Base-by-base conservation (phyloP, 53 echinoderm and acorn worm genomes). In the Paelopatides confundens region DNA sequence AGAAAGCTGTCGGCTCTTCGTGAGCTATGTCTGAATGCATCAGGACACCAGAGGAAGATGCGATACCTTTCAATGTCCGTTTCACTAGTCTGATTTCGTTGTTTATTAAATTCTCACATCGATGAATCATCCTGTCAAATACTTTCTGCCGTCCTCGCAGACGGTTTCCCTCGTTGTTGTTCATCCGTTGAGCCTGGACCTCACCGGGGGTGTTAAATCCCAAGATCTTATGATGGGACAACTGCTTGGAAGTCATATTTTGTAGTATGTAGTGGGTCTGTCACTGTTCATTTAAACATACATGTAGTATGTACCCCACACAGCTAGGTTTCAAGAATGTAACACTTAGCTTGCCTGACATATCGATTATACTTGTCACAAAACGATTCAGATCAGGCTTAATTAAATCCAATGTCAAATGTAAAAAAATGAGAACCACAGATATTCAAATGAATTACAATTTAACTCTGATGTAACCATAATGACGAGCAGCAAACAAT, bases 201-300 rank as follows among this genome's bases (percentile, higher is more conserved):
- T 95, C 95, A 39, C 89, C 90, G 21, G 86, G 86, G 3, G 97
- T 91, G 86, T 95, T 97, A 76, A 87, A 88, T 15, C 86, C 90
- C 31, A 70, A 14, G 1, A 77, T 66, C 35, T 62, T 69, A 28
- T 40, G 79, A 33, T 32, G 49, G 17, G 53, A 50, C 33, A 79
- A 52, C 33, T 53, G 79, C 15, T 79, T 79, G 29, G 79, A 50
- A 31, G 79, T 51, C 79, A 79, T 79, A 14, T 43, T 43, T n/a
- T n/a, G n/a, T n/a, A n/a, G n/a, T n/a, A n/a, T n/a, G n/a, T n/a
- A n/a, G n/a, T n/a, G n/a, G n/a, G n/a, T n/a, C n/a, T n/a, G n/a
- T n/a, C n/a, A n/a, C n/a, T n/a, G n/a, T n/a, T n/a, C n/a, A n/a
- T n/a, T n/a, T n/a, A n/a, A n/a, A n/a, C 43, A 12, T 43, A 43